Percentiles rank a stretch among this genome's conserved stretches.
These are phyloP conservation scores for Molossus alvarezi DNA, from an alignment of 2,797 vertebrate species.

Conservation along the genomic window DNA sequence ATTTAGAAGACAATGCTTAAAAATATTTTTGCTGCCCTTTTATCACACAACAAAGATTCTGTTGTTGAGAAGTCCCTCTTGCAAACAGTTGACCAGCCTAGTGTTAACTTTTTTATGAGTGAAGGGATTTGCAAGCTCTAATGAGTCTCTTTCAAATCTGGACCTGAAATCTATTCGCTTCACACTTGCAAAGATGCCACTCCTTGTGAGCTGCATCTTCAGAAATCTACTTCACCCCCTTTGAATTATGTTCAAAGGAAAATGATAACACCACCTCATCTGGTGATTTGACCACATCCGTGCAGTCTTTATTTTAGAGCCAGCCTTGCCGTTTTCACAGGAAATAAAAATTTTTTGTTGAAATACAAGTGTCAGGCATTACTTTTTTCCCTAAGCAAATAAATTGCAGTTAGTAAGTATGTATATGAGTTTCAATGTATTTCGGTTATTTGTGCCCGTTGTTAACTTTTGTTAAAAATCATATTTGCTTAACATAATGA, in stretches of 20 bases:
- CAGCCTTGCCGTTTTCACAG: constrained; percentile 52
- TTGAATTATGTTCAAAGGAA: constrained; percentile 59
- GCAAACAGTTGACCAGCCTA: neutral
- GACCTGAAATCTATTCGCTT: neutral
- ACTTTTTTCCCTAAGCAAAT: neutral
- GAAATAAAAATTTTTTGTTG: constrained; percentile 67
- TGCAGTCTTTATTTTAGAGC: constrained; percentile 52
- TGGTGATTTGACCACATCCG: constrained; percentile 76
- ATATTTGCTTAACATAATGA: neutral
- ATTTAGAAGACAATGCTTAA: neutral
- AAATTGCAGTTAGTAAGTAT: neutral
- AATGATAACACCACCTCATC: constrained; percentile 4
- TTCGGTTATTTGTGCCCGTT: neutral
- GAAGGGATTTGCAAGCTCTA: neutral
- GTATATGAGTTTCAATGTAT: neutral
- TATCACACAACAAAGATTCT: neutral
- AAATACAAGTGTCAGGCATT: constrained; percentile 5
- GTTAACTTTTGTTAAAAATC: neutral
- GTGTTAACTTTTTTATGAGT: neutral
- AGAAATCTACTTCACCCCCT: neutral
- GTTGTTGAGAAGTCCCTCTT: constrained; percentile 57
- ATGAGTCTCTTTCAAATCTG: constrained; percentile 3
- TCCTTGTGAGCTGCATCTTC: neutral
- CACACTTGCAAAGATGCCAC: neutral
- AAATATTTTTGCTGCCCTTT: constrained; percentile 46